Evolutionary conservation across 2,888 invertebrate genomes (phyloP).

Genomic region (Slavum lentiscoides): DNA sequence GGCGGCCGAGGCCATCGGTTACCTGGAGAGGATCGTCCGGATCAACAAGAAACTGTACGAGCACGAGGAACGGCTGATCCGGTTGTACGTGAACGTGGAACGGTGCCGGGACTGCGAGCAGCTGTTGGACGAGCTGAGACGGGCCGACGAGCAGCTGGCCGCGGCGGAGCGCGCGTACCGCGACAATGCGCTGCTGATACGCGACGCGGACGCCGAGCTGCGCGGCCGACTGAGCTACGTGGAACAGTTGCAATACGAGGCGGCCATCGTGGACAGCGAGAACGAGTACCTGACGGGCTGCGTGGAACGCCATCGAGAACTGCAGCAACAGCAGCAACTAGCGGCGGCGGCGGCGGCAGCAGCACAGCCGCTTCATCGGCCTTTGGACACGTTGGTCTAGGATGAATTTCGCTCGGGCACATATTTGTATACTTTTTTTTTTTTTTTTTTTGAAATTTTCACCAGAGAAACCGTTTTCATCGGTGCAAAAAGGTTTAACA

Average conservation of each 20-base stretch:
- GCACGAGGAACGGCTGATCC: conserved; percentile 73
- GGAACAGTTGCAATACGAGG: conserved; percentile 45
- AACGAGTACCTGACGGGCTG: conserved; percentile 36
- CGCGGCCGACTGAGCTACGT: conserved; percentile 15
- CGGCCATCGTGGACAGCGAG: conserved; percentile 45
- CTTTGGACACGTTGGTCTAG: conserved; percentile 39
- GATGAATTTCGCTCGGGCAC: no score
- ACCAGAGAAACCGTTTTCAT: no score
- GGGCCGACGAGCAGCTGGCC: conserved; percentile 57
- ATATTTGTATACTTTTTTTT: neutral
- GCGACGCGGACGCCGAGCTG: conserved; percentile 16
- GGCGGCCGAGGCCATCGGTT: conserved; percentile 68
- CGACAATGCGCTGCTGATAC: conserved; percentile 11
- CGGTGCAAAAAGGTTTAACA: no score
- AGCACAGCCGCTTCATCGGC: neutral
- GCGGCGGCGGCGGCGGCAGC: neutral
- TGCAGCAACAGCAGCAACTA: no score
- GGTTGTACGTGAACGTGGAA: conserved; percentile 64
- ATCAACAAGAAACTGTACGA: conserved; percentile 74
- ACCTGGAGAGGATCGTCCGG: conserved; percentile 71
- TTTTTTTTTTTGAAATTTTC: neutral
- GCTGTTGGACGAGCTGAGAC: conserved; percentile 58
- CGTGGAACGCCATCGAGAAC: neutral
- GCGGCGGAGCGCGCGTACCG: conserved; percentile 26
- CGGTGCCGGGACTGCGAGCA: conserved; percentile 56